Evolutionary conservation across 2,113 vertebrate genomes (phyloP).

Genomic region (Penelope pileata): DNA sequence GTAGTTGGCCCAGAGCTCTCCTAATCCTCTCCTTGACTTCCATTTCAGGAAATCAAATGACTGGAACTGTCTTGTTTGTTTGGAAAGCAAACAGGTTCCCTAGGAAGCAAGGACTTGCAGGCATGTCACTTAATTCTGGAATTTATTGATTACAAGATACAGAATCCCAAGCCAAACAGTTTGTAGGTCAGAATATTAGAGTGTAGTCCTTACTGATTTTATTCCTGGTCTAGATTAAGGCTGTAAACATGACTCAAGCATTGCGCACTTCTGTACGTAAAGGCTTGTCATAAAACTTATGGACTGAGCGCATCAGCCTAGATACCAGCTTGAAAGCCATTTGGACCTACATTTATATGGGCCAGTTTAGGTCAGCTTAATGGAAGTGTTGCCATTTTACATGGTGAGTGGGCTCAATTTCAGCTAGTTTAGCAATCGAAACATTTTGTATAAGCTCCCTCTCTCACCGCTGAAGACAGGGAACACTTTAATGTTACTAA

Average conservation of each 20-base stretch:
- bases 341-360: background rate
- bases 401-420: background rate
- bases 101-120: background rate
- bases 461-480: background rate
- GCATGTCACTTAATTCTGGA: background rate
- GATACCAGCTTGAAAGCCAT: background rate
- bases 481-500: background rate
- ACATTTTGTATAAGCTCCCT: background rate
- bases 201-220: background rate
- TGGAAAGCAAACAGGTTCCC: background rate
- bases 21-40: background rate
- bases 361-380: background rate
- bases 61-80: background rate
- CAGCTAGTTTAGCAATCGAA: background rate
- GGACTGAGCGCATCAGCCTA: background rate
- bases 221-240: background rate
- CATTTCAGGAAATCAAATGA: background rate
- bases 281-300: background rate
- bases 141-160: background rate
- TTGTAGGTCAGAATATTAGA: background rate
- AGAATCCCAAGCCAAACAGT: background rate
- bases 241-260: background rate
- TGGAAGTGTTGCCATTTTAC: background rate
- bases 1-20: background rate
- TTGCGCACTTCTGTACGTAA: background rate